Conservation (phyloP, 2,113 vertebrate genomes). For the Rallus limicola region DNA sequence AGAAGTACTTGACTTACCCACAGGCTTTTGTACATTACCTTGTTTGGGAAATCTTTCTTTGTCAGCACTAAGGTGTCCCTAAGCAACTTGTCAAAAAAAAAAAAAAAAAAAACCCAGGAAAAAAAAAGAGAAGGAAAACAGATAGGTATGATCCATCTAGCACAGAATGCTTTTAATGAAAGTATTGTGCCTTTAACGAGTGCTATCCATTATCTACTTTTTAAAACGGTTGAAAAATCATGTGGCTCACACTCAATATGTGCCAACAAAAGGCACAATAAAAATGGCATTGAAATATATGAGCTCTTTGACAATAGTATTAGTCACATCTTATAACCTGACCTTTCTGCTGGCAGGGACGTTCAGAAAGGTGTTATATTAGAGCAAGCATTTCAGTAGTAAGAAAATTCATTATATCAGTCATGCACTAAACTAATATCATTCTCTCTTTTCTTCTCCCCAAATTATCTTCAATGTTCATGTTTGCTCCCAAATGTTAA, state of each 20-base stretch:
- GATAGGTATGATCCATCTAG: conserved; percentile 47
- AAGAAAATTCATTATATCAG: conserved; percentile 58
- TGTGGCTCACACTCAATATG: conserved; percentile 16
- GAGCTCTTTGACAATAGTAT: conserved; percentile 54
- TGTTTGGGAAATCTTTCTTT: conserved; percentile 52
- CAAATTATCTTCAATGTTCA: neutral
- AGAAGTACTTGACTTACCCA: conserved; percentile 35
- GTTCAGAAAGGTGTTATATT: conserved; percentile 57
- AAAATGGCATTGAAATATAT: conserved; percentile 64
- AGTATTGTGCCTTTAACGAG: conserved; percentile 42
- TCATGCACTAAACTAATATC: conserved; percentile 30
- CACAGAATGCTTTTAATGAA: conserved; percentile 58
- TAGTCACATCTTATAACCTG: conserved; percentile 62
- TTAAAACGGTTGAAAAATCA: conserved; percentile 65
- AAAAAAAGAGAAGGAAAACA: neutral
- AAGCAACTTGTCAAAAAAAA: conserved; percentile 21
- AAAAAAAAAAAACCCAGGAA: neutral
- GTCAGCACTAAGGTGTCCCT: conserved; percentile 19
- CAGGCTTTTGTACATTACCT: conserved; percentile 14
- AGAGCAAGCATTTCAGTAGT: conserved; percentile 41
- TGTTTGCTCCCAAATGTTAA: neutral
- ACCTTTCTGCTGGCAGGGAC: conserved; percentile 65
- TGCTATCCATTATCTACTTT: conserved; percentile 43
- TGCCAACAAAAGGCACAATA: conserved; percentile 56
- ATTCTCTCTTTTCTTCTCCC: neutral